These are phyloP conservation scores for Andrena marginata DNA, from an alignment of 2,888 invertebrate species.

Conservation along the genomic window DNA sequence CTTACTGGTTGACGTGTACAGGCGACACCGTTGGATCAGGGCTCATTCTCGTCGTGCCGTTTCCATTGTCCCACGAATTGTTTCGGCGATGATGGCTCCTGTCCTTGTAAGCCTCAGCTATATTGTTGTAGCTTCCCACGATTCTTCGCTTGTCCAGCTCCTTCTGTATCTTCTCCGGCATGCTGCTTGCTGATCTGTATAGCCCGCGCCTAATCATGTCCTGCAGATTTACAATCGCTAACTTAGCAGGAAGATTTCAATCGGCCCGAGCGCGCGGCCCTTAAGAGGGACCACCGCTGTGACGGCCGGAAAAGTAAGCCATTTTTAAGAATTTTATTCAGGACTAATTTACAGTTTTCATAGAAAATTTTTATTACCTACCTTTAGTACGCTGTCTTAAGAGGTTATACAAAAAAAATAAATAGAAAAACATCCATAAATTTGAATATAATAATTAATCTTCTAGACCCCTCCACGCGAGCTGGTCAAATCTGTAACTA, in stretches of 20 bases:
- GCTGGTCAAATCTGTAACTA: too few relatives aligned
- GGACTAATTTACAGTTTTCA: too few relatives aligned
- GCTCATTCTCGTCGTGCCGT: slow-evolving; percentile 71
- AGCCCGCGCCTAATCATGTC: slow-evolving; percentile 68
- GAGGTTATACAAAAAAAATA: too few relatives aligned
- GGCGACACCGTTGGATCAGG: slow-evolving; percentile 76
- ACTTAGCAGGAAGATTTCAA: neutral
- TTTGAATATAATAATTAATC: too few relatives aligned
- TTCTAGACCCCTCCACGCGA: too few relatives aligned
- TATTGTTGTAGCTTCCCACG: slow-evolving; percentile 86
- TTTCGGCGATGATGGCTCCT: slow-evolving; percentile 81
- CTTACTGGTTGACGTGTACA: slow-evolving; percentile 70
- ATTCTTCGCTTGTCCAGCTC: slow-evolving; percentile 89
- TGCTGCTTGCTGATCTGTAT: slow-evolving; percentile 83
- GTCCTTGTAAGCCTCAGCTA: slow-evolving; percentile 81
- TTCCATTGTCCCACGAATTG: slow-evolving; percentile 83
- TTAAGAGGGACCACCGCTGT: too few relatives aligned
- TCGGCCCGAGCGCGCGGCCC: neutral
- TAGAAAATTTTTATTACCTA: too few relatives aligned
- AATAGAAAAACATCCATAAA: too few relatives aligned
- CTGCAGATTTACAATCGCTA: slow-evolving; percentile 52
- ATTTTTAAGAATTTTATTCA: too few relatives aligned
- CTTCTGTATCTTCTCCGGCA: slow-evolving; percentile 89
- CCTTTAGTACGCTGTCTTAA: too few relatives aligned
- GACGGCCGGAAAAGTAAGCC: too few relatives aligned